phyloP scores from a whole-genome alignment of 2,113 vertebrate species.

The Tachuris rubrigastra region DNA sequence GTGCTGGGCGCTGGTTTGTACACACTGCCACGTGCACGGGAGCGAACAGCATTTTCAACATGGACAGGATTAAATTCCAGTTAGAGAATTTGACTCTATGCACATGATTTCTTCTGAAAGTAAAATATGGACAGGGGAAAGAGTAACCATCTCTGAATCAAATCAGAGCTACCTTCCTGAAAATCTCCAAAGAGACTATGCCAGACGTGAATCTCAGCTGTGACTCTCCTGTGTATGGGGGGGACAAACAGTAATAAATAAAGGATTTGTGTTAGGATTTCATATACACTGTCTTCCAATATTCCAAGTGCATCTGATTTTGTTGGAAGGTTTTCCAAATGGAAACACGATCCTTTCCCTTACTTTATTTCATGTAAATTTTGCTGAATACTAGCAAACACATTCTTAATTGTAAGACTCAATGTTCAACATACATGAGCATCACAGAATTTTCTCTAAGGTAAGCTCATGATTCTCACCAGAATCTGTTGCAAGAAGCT shows the following conservation, averaged over 20 bases:
- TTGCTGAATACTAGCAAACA: not conserved
- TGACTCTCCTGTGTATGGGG: not conserved
- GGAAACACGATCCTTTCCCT: not conserved
- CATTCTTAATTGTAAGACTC: not conserved
- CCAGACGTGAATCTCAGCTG: not conserved
- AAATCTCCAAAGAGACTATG: not conserved
- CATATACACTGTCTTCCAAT: not conserved
- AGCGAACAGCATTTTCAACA: not conserved
- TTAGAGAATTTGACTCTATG: not conserved
- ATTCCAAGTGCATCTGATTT: not conserved
- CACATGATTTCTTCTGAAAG: not conserved
- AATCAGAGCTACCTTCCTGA: not conserved
- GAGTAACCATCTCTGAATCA: not conserved
- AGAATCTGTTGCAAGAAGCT: not conserved
- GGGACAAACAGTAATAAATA: not conserved
- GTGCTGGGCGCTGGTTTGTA: not conserved
- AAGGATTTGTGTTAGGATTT: not conserved
- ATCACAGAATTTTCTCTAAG: not conserved
- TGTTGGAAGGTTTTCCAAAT: not conserved
- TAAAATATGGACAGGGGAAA: not conserved
- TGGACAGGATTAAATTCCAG: not conserved
- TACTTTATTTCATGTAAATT: not conserved
- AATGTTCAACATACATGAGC: not conserved
- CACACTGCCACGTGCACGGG: rapidly evolving
- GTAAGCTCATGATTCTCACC: not conserved